Evolutionary conservation across 37 sponge, comb jelly and placozoan genomes (phyloP).

Genomic region (Eunapius fragilis): DNA sequence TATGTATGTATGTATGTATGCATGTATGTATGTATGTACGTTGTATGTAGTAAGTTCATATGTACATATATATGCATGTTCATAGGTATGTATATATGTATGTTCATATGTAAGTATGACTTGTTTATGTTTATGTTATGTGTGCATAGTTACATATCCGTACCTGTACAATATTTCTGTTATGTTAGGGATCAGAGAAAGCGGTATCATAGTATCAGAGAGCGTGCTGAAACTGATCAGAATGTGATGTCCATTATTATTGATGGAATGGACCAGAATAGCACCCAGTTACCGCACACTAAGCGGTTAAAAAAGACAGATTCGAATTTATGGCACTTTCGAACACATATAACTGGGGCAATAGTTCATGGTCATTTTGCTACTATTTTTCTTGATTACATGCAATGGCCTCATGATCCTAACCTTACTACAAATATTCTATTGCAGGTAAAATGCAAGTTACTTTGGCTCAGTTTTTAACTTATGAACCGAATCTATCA

Average conservation of each 20-base stretch:
- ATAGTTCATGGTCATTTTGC: slow-evolving; percentile 14
- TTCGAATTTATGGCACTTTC: slow-evolving; percentile 37
- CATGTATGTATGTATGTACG: too few relatives aligned
- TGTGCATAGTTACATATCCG: too few relatives aligned
- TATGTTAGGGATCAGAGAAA: slow-evolving; percentile 13
- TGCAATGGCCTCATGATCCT: slow-evolving; percentile 52
- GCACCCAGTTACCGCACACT: slow-evolving; percentile 26
- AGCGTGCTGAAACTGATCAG: slow-evolving; percentile 17
- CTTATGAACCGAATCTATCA: too few relatives aligned
- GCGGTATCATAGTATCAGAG: slow-evolving; percentile 7
- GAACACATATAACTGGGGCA: slow-evolving; percentile 42
- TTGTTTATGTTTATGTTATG: too few relatives aligned
- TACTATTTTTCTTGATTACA: slow-evolving; percentile 4
- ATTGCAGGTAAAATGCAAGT: too few relatives aligned
- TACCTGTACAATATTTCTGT: too few relatives aligned
- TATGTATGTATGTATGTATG: too few relatives aligned
- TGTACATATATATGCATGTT: too few relatives aligned
- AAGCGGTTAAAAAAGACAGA: slow-evolving; percentile 11
- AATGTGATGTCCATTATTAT: slow-evolving; percentile 30
- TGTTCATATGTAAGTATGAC: too few relatives aligned
- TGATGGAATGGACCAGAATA: slow-evolving; percentile 60
- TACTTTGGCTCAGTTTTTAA: too few relatives aligned
- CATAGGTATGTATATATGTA: too few relatives aligned
- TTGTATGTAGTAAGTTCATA: too few relatives aligned
- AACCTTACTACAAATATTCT: slow-evolving; percentile 49